These are phyloP conservation scores for Baccha elongata DNA, from an alignment of 2,888 invertebrate species.

Conservation along the genomic window DNA sequence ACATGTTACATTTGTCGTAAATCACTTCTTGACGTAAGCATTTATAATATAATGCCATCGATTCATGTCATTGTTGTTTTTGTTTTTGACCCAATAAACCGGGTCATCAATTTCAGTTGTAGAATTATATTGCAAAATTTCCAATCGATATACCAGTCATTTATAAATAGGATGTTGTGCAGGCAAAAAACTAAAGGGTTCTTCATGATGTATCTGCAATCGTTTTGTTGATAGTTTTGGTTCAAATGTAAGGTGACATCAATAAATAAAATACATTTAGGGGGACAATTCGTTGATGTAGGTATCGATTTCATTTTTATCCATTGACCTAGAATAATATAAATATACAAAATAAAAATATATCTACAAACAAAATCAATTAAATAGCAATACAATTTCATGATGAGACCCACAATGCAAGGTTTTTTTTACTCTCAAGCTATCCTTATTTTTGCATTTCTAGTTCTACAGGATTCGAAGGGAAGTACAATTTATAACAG, in stretches of 20 bases:
- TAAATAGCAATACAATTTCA: too few relatives aligned
- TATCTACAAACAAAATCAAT: too few relatives aligned
- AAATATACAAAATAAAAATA: too few relatives aligned
- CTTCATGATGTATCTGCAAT: background rate
- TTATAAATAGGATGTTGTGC: constrained; percentile 2
- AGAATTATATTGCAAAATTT: background rate
- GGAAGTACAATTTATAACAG: too few relatives aligned
- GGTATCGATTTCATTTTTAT: too few relatives aligned
- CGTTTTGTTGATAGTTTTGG: background rate
- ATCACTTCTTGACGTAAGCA: constrained; percentile 25
- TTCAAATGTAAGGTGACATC: background rate
- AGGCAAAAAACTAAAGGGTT: background rate
- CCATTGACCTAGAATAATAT: too few relatives aligned
- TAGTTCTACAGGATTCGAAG: too few relatives aligned
- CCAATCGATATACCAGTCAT: background rate
- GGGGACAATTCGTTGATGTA: too few relatives aligned
- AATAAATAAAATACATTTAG: constrained; percentile 2
- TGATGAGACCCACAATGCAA: too few relatives aligned
- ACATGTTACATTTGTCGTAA: constrained; percentile 3
- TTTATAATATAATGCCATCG: constrained; percentile 18
- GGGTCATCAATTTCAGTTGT: constrained; percentile 20
- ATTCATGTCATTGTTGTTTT: background rate
- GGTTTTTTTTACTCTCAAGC: too few relatives aligned
- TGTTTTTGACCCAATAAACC: constrained; percentile 12
- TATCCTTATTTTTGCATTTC: too few relatives aligned